phyloP scores from a whole-genome alignment of 2,797 vertebrate species.

The Falco concolor region DNA sequence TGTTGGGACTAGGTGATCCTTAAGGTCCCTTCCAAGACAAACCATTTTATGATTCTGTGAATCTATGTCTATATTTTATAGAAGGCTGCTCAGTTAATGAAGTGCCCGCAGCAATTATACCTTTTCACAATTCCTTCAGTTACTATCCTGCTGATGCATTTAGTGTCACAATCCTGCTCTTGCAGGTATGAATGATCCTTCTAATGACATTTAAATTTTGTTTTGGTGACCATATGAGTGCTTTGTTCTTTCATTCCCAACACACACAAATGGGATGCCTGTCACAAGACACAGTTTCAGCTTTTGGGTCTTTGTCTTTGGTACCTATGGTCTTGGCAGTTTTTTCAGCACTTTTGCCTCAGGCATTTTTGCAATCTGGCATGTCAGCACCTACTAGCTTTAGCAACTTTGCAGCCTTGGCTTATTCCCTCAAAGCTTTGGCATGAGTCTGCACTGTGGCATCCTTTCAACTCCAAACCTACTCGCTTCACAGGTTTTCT shows the following conservation, averaged over 20 bases:
- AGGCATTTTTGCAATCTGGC: slow-evolving; percentile 21
- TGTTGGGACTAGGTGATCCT: too few relatives aligned
- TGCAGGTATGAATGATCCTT: not conserved
- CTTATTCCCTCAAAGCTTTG: slow-evolving; percentile 47
- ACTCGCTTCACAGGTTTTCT: slow-evolving; percentile 44
- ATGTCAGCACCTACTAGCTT: slow-evolving; percentile 32
- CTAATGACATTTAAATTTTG: not conserved
- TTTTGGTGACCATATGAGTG: not conserved
- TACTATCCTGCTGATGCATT: not conserved
- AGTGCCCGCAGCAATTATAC: not conserved
- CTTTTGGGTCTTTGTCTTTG: not conserved
- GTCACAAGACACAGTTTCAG: not conserved
- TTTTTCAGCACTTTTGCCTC: slow-evolving; percentile 1
- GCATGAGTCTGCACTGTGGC: slow-evolving; percentile 23
- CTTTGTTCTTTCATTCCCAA: not conserved
- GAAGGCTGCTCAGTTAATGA: not conserved
- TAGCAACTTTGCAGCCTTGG: slow-evolving; percentile 33
- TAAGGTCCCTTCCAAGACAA: too few relatives aligned
- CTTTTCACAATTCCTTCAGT: not conserved
- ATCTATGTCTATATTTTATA: not conserved
- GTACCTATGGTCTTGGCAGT: slow-evolving; percentile 1
- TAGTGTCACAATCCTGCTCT: not conserved
- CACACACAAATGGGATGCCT: not conserved
- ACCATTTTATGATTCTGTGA: too few relatives aligned
- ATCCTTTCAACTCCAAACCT: slow-evolving; percentile 49